Evolutionary conservation across 1,140 invertebrate species (phyloP).

Genomic region (Drosophila quadrilineata): DNA sequence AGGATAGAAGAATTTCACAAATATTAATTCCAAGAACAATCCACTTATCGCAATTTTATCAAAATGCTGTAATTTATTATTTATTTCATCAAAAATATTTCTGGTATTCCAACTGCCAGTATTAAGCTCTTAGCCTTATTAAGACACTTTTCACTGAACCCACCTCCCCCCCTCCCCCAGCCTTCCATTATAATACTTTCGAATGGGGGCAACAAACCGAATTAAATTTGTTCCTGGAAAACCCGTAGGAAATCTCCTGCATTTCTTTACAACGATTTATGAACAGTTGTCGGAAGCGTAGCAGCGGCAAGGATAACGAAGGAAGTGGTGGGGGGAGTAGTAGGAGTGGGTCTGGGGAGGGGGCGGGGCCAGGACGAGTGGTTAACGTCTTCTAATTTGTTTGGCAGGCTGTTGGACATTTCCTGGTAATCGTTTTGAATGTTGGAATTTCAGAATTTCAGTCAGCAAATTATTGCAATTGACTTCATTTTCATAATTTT

Average conservation of each 20-base stretch:
- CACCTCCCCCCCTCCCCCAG: too few relatives aligned
- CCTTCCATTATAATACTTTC: too few relatives aligned
- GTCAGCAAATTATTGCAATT: slow-evolving; percentile 71
- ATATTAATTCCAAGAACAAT: too few relatives aligned
- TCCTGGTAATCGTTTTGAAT: slow-evolving; percentile 55
- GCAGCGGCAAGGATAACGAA: too few relatives aligned
- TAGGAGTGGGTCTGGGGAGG: not conserved
- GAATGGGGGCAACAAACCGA: not conserved
- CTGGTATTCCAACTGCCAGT: too few relatives aligned
- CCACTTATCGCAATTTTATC: too few relatives aligned
- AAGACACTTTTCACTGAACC: too few relatives aligned
- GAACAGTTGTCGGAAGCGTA: not conserved
- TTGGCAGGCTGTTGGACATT: slow-evolving; percentile 23
- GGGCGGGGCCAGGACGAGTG: too few relatives aligned
- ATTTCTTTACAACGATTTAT: slow-evolving; percentile 4
- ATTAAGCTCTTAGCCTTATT: too few relatives aligned
- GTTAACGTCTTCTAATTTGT: slow-evolving; percentile 2
- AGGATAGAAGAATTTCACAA: too few relatives aligned
- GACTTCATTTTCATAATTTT: slow-evolving; percentile 75
- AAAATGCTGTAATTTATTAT: too few relatives aligned
- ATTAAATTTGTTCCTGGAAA: slow-evolving; percentile 33
- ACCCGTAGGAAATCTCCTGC: slow-evolving; percentile 4
- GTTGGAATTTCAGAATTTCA: slow-evolving; percentile 41
- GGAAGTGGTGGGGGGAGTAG: not conserved
- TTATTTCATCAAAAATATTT: too few relatives aligned